These are phyloP conservation scores for Sphecodes monilicornis DNA, from an alignment of 2,888 invertebrate species.

Conservation along the genomic window DNA sequence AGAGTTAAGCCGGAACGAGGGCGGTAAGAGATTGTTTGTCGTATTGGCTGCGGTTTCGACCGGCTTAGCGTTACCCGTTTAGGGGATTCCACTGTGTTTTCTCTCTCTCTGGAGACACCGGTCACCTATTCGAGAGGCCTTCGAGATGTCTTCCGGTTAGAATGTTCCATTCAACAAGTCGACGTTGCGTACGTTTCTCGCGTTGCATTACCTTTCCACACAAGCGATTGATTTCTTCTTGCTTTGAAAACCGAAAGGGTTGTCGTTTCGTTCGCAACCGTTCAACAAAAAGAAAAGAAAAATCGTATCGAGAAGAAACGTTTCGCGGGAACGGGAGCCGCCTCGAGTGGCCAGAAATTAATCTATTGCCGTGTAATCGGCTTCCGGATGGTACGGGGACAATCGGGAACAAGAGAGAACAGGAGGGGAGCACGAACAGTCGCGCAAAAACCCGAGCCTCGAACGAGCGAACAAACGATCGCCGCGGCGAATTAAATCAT, in stretches of 20 bases:
- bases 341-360: slow-evolving; percentile 78
- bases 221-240: neutral
- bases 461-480: slow-evolving; percentile 61
- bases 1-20: slow-evolving; percentile 79
- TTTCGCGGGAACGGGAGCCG: slow-evolving; percentile 12
- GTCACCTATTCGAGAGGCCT: slow-evolving; percentile 37
- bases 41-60: slow-evolving; percentile 80
- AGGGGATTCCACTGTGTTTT: slow-evolving; percentile 69
- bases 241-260: neutral
- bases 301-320: neutral
- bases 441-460: slow-evolving; percentile 64
- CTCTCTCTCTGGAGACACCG: slow-evolving; percentile 48
- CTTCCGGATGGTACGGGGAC: slow-evolving; percentile 79
- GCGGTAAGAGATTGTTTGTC: slow-evolving; percentile 83
- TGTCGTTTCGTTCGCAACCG: too few relatives aligned
- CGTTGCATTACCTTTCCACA: neutral
- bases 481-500: slow-evolving; percentile 20
- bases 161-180: slow-evolving; percentile 67
- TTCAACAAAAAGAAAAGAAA: neutral
- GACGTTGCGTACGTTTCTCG: neutral
- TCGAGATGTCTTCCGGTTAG: slow-evolving; percentile 17
- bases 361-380: slow-evolving; percentile 82
- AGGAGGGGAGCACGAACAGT: slow-evolving; percentile 60
- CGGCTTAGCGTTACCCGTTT: slow-evolving; percentile 80
- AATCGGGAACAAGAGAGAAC: slow-evolving; percentile 62